These are phyloP conservation scores for Anisognathus igniventris DNA, from an alignment of 2,797 vertebrate species.

Conservation along the genomic window DNA sequence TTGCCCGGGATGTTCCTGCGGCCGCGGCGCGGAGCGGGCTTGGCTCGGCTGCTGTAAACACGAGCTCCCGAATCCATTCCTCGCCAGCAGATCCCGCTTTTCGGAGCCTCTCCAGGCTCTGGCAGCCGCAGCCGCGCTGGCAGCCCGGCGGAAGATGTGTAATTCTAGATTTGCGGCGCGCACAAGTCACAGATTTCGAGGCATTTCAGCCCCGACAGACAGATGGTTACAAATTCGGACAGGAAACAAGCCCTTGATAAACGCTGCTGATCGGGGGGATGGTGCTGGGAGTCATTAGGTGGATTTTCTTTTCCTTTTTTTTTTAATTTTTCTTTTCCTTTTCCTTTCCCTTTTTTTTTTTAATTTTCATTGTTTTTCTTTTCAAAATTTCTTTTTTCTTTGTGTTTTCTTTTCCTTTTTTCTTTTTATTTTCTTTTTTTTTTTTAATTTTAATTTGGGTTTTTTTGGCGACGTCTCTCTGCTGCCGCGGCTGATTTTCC, in stretches of 20 bases:
- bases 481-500: neutral
- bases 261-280: neutral
- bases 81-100: neutral
- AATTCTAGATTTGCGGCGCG: neutral
- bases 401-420: too few relatives aligned
- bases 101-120: neutral
- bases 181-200: neutral
- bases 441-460: too few relatives aligned
- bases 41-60: conserved; percentile 1
- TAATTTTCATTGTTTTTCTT: too few relatives aligned
- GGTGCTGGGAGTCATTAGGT: neutral
- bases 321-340: neutral
- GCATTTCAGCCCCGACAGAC: neutral
- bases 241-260: neutral
- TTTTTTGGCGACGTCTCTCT: rapidly evolving
- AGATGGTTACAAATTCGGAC: conserved; percentile 37
- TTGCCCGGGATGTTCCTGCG: neutral
- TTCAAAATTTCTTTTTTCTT: too few relatives aligned
- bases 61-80: neutral
- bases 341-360: too few relatives aligned
- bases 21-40: neutral
- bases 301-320: neutral
- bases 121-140: neutral
- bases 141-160: neutral
- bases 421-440: neutral